A percentile compares a stretch with the other conserved stretches of the same genome.
Conservation (phyloP, 2,113 vertebrate species). For the Crotalus helleri region DNA sequence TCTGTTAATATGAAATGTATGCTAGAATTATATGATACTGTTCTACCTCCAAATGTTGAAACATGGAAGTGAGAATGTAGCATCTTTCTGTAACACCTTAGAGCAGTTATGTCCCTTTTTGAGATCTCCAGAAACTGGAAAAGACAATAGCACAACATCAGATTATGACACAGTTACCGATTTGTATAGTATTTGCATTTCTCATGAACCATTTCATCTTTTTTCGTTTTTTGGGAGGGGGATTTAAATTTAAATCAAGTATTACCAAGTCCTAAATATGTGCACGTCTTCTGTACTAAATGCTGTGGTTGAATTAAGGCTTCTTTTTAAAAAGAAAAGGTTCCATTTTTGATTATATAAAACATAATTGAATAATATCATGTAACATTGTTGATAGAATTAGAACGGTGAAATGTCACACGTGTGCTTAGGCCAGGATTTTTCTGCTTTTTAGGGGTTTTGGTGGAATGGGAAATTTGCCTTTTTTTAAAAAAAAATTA, state of each 20-base stretch:
- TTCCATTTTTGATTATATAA: background rate
- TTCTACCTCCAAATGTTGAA: background rate
- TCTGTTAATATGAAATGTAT: background rate
- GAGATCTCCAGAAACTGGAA: background rate
- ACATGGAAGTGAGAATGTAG: background rate
- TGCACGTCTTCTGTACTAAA: background rate
- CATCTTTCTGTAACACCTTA: background rate
- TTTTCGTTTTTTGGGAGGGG: background rate
- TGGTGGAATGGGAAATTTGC: background rate
- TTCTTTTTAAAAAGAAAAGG: background rate
- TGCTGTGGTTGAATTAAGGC: background rate
- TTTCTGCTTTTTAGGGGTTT: background rate
- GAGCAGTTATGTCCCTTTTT: background rate
- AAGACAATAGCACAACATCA: background rate
- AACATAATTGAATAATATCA: background rate
- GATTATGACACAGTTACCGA: background rate
- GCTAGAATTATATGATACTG: background rate
- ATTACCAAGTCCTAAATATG: background rate
- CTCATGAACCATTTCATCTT: background rate
- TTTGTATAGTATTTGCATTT: background rate
- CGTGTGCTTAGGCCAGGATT: background rate
- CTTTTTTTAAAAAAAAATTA: background rate
- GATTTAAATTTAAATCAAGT: background rate
- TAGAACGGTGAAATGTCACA: background rate
- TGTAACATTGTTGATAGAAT: background rate